Base-by-base conservation (phyloP, 2,797 vertebrate species). In the Balearica regulorum region DNA sequence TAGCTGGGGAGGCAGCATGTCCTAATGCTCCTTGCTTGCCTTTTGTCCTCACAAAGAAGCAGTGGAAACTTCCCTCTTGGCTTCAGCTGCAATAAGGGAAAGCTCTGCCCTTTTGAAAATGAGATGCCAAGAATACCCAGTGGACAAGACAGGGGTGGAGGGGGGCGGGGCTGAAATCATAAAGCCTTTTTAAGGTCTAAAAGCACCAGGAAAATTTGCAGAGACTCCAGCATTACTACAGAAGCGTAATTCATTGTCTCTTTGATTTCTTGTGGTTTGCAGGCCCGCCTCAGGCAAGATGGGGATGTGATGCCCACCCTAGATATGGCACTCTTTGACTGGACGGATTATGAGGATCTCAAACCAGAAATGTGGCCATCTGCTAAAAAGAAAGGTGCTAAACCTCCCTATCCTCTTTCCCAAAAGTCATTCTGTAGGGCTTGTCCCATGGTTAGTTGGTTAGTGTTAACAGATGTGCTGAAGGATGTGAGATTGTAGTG, bases 341-440 rank as follows among this genome's bases (percentile, higher is more conserved):
- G 99, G 99, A 99, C 99, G 0, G 99, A 99, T 97, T 99, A 99
- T 11, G 99, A 99, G 92, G 99, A 99, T 95, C 98, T 99, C 98
- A 99, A 98, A 95, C 99, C 99, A 17, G 99, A 99, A 54, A 97
- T 97, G 78, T 99, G 99, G 99, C 98, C 99, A 4, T 98, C 98
- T 13, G 97, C 98, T 80, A 98, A 97, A 97, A 99, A 98, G 97
- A 99, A 99, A 98, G 99, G 99, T 99, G 93, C 6, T 69, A 29
- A 72, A 84, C 16, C 39, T 93, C 84, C 58, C 44, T 31, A 31
- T 64, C 37, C 37, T 65, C 53, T 80, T 73, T 60, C 48, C 53
- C 51, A 61, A 43, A 73, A 71, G 61, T 61, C 16, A 51, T 46
- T 48, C 60, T 82, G 28, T 90, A 77, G 72, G 82, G 31, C 46